Percentiles rank a stretch among this genome's conserved stretches.
phyloP scores from a whole-genome alignment of 2,797 vertebrate species.

The Squalus acanthias region DNA sequence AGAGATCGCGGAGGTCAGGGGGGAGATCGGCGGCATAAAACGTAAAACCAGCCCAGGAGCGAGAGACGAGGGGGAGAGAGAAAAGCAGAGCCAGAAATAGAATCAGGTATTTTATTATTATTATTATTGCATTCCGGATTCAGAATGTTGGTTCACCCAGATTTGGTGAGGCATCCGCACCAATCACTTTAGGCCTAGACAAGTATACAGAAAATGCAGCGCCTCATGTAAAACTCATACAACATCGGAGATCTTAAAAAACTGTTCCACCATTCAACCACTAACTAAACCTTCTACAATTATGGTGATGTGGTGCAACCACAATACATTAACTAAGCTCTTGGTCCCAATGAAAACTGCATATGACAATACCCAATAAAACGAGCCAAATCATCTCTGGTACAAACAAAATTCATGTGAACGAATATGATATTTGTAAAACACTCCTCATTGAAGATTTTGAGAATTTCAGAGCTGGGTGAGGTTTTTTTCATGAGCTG shows the following conservation, averaged over 20 bases:
- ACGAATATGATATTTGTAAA: not conserved
- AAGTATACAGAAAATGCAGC: not conserved
- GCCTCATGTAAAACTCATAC: not conserved
- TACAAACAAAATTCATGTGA: not conserved
- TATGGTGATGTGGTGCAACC: not conserved
- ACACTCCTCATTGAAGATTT: not conserved
- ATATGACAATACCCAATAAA: not conserved
- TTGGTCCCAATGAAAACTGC: not conserved
- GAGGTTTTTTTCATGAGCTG: not conserved
- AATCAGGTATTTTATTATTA: not conserved
- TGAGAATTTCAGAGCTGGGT: not conserved
- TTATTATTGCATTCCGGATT: not conserved
- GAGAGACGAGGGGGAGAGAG: too few relatives aligned
- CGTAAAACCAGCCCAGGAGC: too few relatives aligned
- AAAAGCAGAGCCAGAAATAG: not conserved
- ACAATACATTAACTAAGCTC: not conserved
- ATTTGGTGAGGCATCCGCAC: not conserved
- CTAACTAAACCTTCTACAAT: not conserved
- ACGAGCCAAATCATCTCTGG: not conserved
- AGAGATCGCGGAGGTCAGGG: too few relatives aligned
- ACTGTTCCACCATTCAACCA: not conserved
- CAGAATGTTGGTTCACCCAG: not conserved
- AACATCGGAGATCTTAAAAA: slow-evolving; percentile 1
- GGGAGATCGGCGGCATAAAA: too few relatives aligned
- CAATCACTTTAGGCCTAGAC: not conserved